phyloP scores from a whole-genome alignment of 2,113 vertebrate species.

The Amazona guildingii region DNA sequence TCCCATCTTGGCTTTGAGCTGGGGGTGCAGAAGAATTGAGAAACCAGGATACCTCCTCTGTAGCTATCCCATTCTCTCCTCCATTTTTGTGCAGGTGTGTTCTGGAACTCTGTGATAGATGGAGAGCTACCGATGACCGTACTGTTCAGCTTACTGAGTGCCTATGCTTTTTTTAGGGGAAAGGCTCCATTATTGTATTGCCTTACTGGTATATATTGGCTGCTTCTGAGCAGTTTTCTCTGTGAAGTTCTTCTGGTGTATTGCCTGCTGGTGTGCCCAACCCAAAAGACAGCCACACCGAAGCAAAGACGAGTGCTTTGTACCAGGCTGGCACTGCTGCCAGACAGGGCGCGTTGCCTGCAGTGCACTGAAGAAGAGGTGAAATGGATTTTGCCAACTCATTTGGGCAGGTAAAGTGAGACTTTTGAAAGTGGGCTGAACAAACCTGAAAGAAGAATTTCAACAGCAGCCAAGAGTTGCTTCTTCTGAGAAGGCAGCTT shows the following conservation, averaged over 20 bases:
- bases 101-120: neutral
- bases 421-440: neutral
- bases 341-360: neutral
- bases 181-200: neutral
- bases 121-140: neutral
- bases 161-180: accelerated
- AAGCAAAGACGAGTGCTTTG: neutral
- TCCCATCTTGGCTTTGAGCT: neutral
- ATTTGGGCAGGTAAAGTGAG: neutral
- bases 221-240: neutral
- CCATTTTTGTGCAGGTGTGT: neutral
- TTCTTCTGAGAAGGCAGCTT: neutral
- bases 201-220: neutral
- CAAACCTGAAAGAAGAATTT: neutral
- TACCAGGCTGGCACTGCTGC: neutral
- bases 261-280: neutral
- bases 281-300: neutral
- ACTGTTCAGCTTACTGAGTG: neutral
- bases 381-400: neutral
- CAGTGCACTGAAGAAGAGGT: neutral
- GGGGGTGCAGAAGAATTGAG: neutral
- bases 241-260: neutral
- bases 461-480: neutral
- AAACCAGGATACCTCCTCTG: neutral
- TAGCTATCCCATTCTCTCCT: neutral